These are phyloP conservation scores for Drosophila mercatorum DNA, from an alignment of 2,888 invertebrate species.

Conservation along the genomic window DNA sequence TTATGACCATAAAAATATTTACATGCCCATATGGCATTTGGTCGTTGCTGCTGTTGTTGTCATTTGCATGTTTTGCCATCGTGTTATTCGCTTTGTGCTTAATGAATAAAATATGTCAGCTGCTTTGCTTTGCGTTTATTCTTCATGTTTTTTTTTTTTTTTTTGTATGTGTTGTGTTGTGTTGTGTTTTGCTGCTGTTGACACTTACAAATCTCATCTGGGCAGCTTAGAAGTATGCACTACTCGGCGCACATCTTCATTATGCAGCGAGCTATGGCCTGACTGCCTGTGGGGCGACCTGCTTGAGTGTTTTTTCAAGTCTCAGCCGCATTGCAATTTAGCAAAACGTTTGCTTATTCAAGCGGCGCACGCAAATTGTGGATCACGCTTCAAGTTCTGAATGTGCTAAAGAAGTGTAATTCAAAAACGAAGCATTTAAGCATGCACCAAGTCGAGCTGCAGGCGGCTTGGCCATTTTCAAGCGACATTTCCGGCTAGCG, in stretches of 20 bases:
- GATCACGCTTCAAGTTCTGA: conserved; percentile 28
- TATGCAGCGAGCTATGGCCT: conserved; percentile 36
- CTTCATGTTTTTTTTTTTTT: conserved; percentile 8
- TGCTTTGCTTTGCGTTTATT: conserved; percentile 54
- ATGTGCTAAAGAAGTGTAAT: conserved; percentile 41
- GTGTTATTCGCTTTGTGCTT: conserved; percentile 69
- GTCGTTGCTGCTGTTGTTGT: conserved; percentile 52
- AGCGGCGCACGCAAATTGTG: conserved; percentile 34
- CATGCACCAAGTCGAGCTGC: conserved; percentile 13
- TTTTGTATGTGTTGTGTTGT: background rate
- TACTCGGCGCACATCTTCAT: conserved; percentile 54
- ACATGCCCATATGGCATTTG: conserved; percentile 70
- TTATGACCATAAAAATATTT: conserved; percentile 81
- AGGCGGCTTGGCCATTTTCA: background rate
- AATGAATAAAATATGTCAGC: conserved; percentile 81
- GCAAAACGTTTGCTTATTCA: conserved; percentile 41
- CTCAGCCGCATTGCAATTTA: conserved; percentile 31
- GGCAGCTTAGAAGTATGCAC: conserved; percentile 57
- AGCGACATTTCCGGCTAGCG: conserved; percentile 7
- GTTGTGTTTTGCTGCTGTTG: conserved; percentile 48
- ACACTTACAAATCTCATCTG: conserved; percentile 68
- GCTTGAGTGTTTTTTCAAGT: conserved; percentile 26
- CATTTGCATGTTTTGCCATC: conserved; percentile 74
- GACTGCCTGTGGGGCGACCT: conserved; percentile 10
- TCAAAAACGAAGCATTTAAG: conserved; percentile 26